These are phyloP conservation scores for Yoshiicerus persimilis DNA, from an alignment of 1,140 invertebrate genomes.

Conservation along the genomic window DNA sequence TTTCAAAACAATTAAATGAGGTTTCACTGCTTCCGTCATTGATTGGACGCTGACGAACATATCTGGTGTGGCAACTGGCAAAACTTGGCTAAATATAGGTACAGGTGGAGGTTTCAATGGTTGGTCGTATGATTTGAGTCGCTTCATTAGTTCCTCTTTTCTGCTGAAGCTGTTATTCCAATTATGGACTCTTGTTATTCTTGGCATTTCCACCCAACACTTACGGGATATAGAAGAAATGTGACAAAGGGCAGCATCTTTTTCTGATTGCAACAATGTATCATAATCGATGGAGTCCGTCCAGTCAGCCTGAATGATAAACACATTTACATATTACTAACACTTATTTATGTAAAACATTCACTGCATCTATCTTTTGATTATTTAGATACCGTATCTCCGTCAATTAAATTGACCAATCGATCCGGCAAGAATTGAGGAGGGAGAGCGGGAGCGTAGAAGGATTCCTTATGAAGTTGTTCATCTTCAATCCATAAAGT, in stretches of 20 bases:
- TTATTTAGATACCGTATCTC: conserved; percentile 56
- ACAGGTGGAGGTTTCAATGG: conserved; percentile 49
- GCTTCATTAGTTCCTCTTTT: conserved; percentile 38
- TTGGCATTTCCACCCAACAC: conserved; percentile 20
- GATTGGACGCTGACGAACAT: conserved; percentile 50
- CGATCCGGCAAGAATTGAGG: conserved; percentile 68
- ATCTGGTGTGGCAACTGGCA: conserved; percentile 58
- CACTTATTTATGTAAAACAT: not conserved
- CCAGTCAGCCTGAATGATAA: conserved; percentile 43
- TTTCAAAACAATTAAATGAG: conserved; percentile 61
- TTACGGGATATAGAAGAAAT: conserved; percentile 3
- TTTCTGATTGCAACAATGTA: not conserved
- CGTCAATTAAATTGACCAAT: conserved; percentile 59
- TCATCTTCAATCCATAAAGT: conserved; percentile 77
- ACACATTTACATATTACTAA: not conserved
- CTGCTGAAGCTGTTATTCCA: not conserved
- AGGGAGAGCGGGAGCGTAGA: conserved; percentile 72
- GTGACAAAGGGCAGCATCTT: not conserved
- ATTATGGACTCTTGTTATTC: not conserved
- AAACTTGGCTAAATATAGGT: conserved; percentile 46
- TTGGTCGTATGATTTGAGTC: conserved; percentile 65
- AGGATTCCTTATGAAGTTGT: conserved; percentile 66
- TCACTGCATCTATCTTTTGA: not conserved
- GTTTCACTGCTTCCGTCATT: conserved; percentile 54
- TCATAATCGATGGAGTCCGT: conserved; percentile 43